A percentile compares a stretch with the other conserved stretches of the same genome.
Evolutionary conservation across 2,888 invertebrate genomes (phyloP).

Genomic region (Latheticus oryzae): DNA sequence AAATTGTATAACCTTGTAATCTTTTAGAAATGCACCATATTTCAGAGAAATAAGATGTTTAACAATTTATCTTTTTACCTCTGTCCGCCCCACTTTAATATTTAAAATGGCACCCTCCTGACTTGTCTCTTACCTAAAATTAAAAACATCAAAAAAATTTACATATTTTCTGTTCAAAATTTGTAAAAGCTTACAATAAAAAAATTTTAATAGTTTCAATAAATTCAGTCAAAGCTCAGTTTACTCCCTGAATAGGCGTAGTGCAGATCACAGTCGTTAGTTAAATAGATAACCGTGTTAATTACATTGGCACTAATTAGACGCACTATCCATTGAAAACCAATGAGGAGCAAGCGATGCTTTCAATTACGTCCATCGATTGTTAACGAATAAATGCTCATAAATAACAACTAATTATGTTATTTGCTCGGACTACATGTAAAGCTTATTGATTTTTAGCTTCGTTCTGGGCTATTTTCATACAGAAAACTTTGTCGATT

Average conservation of each 20-base stretch:
- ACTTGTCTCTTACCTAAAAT: too few relatives aligned
- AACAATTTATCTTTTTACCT: too few relatives aligned
- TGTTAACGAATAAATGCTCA: slow-evolving; percentile 38
- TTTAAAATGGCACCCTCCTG: too few relatives aligned
- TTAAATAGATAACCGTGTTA: slow-evolving; percentile 39
- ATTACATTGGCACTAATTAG: slow-evolving; percentile 39
- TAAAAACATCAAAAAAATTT: too few relatives aligned
- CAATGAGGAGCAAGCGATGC: slow-evolving; percentile 32
- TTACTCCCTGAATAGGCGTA: slow-evolving; percentile 16
- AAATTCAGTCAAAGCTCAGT: slow-evolving; percentile 21
- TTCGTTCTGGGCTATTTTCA: not conserved
- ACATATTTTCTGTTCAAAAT: too few relatives aligned
- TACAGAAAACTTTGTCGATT: slow-evolving; percentile 13
- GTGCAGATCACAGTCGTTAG: slow-evolving; percentile 29
- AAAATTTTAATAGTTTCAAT: slow-evolving; percentile 4
- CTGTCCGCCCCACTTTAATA: too few relatives aligned
- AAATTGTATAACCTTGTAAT: too few relatives aligned
- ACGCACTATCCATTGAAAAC: slow-evolving; percentile 31
- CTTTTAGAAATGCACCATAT: too few relatives aligned
- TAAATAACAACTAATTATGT: slow-evolving; percentile 36
- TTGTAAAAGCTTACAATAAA: too few relatives aligned
- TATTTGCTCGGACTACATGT: slow-evolving; percentile 12
- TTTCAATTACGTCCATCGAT: slow-evolving; percentile 39
- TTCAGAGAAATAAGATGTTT: too few relatives aligned
- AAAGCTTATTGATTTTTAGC: slow-evolving; percentile 13